Evolutionary conservation across 1,140 invertebrate species (phyloP), one percentile per base, ranked within the genome.

Genomic region (Drosophila tani): DNA sequence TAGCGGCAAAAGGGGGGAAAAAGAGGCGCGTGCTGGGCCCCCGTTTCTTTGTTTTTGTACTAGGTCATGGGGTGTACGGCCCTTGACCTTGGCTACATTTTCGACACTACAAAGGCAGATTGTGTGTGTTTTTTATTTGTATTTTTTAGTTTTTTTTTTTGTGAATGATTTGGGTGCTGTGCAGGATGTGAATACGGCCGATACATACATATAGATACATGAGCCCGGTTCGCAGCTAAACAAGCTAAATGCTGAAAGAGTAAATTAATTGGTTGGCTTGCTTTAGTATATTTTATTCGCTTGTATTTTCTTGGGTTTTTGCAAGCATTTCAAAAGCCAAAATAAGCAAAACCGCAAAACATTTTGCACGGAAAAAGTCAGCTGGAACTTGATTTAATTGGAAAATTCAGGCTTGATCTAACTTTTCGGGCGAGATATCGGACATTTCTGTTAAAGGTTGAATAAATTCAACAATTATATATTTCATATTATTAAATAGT

Each of bases 151-250:
- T 27, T 58, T 24, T 62, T 19, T 58, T 24, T 65, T 19, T 32
- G 32, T 55, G 38, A 68, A 43, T 74, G 81, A 58, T 69, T 76
- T 41, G 71, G 53, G 53, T 41, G 51, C 62, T 77, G 69, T 66
- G 43, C 67, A 21, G 56, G 67, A n/a, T 35, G 17, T 45, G 64
- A 40, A 17, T 59, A 21, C 21, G 58, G 60, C 66, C 17, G 24
- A 64, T 87, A 87, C 84, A 75, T 87, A 87, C 84, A 90, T 87
- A 87, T 68, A 87, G 81, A 90, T 87, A 90, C 84, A 87, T 87
- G 56, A 81, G 84, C 47, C 56, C 49, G 57, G 56, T 65, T 51
- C 55, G 64, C 24, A 29, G 60, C 45, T 58, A 65, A 73, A 50
- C 67, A 75, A 84, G 46, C 78, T 83, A 69, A 69, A 65, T 75